A percentile compares a stretch with the other conserved stretches of the same genome.
Conservation (phyloP, 2,888 invertebrate genomes). For the Nysson spinosus region DNA sequence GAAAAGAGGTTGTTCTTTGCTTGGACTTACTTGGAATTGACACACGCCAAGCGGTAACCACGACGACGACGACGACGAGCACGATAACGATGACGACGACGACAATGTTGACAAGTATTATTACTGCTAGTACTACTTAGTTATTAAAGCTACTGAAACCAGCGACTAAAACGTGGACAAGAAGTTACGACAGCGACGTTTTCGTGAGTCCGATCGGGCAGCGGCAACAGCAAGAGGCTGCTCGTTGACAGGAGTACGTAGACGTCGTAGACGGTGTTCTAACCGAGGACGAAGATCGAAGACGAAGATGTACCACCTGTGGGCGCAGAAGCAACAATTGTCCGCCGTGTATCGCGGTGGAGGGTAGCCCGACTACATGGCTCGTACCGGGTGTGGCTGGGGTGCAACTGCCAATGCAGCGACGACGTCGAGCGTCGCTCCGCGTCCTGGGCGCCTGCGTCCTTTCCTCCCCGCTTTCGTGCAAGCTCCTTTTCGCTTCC, state of each 20-base stretch:
- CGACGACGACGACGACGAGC: conserved; percentile 8
- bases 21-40: not conserved
- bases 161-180: conserved; percentile 21
- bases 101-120: not conserved
- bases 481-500: conserved; percentile 57
- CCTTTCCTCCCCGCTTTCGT: conserved; percentile 56
- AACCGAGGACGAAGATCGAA: conserved; percentile 56
- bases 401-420: conserved; percentile 71
- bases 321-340: conserved; percentile 78
- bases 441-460: conserved; percentile 67
- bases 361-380: conserved; percentile 77
- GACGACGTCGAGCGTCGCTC: conserved; percentile 62
- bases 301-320: conserved; percentile 75
- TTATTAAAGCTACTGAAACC: too few species aligned
- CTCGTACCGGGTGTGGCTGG: conserved; percentile 77
- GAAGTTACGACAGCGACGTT: conserved; percentile 12
- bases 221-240: conserved; percentile 5
- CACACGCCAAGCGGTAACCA: not conserved
- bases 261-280: conserved; percentile 34
- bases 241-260: conserved; percentile 10
- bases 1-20: not conserved
- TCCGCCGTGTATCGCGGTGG: conserved; percentile 76
- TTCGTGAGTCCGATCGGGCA: not conserved
- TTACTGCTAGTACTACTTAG: conserved; percentile 13
- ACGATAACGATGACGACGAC: conserved; percentile 5